Evolutionary conservation across 2,113 vertebrate species (phyloP).

Genomic region (Gavia stellata): DNA sequence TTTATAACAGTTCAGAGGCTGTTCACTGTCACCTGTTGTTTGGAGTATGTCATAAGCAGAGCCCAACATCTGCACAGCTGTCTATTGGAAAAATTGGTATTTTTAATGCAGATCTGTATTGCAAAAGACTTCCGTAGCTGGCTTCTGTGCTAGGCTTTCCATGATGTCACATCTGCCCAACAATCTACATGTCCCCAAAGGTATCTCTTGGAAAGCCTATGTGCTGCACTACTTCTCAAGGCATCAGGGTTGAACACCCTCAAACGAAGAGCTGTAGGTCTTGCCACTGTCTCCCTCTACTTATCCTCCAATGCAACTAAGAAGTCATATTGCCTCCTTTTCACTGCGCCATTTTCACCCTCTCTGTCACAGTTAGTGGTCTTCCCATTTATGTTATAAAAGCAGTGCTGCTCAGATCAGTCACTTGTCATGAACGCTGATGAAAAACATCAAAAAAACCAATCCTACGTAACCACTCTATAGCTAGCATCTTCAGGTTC

Average conservation of each 20-base stretch:
- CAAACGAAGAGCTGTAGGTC: not conserved
- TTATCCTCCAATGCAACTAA: not conserved
- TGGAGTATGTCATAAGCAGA: not conserved
- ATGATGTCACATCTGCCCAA: not conserved
- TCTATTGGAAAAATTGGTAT: not conserved
- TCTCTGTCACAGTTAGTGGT: not conserved
- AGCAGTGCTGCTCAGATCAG: not conserved
- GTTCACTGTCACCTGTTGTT: not conserved
- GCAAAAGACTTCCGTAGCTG: not conserved
- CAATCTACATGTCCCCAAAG: not conserved
- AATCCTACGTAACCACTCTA: not conserved
- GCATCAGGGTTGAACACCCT: not conserved
- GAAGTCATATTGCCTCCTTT: not conserved
- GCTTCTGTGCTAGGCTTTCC: not conserved
- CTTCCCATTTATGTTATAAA: not conserved
- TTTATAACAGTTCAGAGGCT: not conserved
- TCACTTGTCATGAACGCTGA: not conserved
- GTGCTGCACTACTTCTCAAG: not conserved
- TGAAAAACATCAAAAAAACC: not conserved
- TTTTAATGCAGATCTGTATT: not conserved
- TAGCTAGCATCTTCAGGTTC: rapidly evolving
- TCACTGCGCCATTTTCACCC: not conserved
- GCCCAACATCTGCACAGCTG: not conserved
- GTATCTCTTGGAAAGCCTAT: not conserved
- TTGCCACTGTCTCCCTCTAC: not conserved